Base-by-base conservation (phyloP, 2,113 vertebrate species). In the Zosterops borbonicus region DNA sequence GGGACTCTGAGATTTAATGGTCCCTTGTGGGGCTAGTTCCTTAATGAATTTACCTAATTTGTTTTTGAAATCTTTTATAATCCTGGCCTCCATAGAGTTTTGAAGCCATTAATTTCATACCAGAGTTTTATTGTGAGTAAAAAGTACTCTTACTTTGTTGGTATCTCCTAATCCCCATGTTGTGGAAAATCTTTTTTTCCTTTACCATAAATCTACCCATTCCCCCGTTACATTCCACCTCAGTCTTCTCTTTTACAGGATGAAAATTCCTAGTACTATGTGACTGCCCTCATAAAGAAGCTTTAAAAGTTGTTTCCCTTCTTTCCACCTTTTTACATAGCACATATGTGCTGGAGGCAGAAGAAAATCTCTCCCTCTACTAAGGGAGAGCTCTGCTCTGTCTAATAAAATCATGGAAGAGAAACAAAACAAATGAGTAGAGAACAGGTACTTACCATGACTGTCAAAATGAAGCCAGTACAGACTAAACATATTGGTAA, bases 401-500 rank as follows among this genome's bases (percentile, higher is more conserved):
- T 77, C 21, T 56, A 88, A 76, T 29, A 60, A 94, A 88, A 71
- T 20, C 11, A 70, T 22, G 24, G 41, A 65, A 42, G 16, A 87
- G 53, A 83, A 74, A 41, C 25, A 5, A 70, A 76, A 77, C 5
- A 24, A 47, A 46, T 25, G 41, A 81, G 23, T 21, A 64, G 19
- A 39, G 33, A 70, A 80, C 35, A 14, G 8, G 59, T 21, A 90
- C 96, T 96, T 97, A 99, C 98, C 96, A 98, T 70, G 15, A 98
- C 94, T 4, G 97, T 98, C 75, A 98, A 82, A 53, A 98, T 47
- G 59, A 98, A 98, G 91, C 97, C 97, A 69, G 97, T 63, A 90
- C 97, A 98, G 33, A 99, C 91, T 70, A 98, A 89, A 64, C 97
- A 97, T 77, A 98, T 46, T 4, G 98, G 98, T 64, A 99, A 97